A percentile compares a stretch with the other conserved stretches of the same genome.
These are phyloP conservation scores for Lipophrys pholis DNA, from an alignment of 2,113 vertebrate genomes.

Conservation along the genomic window DNA sequence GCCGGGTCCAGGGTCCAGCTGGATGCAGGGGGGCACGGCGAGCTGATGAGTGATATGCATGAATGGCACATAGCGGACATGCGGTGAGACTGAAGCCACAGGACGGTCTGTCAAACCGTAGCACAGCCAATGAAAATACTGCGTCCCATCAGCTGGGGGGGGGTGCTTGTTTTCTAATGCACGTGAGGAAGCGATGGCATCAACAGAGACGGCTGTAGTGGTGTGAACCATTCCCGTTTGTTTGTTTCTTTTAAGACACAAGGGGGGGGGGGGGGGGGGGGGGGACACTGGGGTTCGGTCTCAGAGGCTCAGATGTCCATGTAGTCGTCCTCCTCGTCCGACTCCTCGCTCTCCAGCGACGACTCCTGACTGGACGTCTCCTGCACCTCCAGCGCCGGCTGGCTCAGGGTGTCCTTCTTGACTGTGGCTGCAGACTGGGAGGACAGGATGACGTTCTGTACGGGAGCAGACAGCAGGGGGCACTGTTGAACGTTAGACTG, in stretches of 20 bases:
- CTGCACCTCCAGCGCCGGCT: conserved; percentile 95
- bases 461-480: conserved; percentile 54
- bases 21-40: conserved; percentile 24
- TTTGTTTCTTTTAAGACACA: conserved; percentile 14
- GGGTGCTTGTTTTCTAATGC: conserved; percentile 8
- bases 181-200: conserved; percentile 27
- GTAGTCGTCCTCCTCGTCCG: conserved; percentile 95
- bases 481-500: conserved; percentile 30
- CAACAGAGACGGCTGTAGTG: conserved; percentile 48
- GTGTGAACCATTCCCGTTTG: conserved; percentile 1
- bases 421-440: conserved; percentile 98
- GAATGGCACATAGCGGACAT: conserved; percentile 69
- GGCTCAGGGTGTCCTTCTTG: conserved; percentile 94
- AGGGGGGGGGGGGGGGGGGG: neutral
- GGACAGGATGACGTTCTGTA: conserved; percentile 95
- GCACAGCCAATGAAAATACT: conserved; percentile 35
- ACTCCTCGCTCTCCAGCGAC: conserved; percentile 97
- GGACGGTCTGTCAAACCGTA: conserved; percentile 8
- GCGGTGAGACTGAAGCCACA: conserved; percentile 42
- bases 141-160: conserved; percentile 18
- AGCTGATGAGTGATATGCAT: conserved; percentile 56
- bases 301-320: conserved; percentile 91
- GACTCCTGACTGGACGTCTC: conserved; percentile 99
- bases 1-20: conserved; percentile 19
- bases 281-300: neutral